A percentile compares a stretch with the other conserved stretches of the same genome.
Conservation (phyloP, 2,113 vertebrate genomes). For the Anseranas semipalmata region DNA sequence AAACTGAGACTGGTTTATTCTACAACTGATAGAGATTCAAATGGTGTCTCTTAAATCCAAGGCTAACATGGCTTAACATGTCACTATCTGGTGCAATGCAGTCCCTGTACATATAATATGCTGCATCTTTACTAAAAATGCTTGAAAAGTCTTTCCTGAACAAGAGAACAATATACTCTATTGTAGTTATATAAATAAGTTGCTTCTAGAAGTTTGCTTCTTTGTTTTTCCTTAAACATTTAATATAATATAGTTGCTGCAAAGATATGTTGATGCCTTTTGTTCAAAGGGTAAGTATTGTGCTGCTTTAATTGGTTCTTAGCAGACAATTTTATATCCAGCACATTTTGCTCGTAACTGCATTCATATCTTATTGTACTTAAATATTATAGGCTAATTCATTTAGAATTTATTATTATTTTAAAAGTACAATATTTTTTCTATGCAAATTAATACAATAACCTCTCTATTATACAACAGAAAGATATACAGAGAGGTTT, state of each 20-base stretch:
- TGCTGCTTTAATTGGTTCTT: conserved; percentile 67
- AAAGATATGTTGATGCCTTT: conserved; percentile 74
- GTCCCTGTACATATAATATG: conserved; percentile 73
- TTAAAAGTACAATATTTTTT: conserved; percentile 31
- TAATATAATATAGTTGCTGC: conserved; percentile 59
- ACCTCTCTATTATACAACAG: conserved; percentile 60
- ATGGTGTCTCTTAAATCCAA: conserved; percentile 57
- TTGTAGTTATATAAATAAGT: conserved; percentile 5
- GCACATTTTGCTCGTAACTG: not conserved
- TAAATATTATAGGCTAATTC: conserved; percentile 55
- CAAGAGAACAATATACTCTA: conserved; percentile 50
- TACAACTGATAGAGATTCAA: conserved; percentile 58
- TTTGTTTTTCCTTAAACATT: conserved; percentile 55
- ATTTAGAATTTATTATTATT: conserved; percentile 57
- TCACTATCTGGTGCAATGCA: conserved; percentile 73
- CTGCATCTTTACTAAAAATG: conserved; percentile 72
- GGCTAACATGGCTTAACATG: conserved; percentile 65
- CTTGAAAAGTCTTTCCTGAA: conserved; percentile 65
- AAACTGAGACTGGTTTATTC: conserved; percentile 61
- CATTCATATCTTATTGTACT: not conserved
- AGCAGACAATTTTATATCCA: conserved; percentile 39
- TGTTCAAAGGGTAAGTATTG: conserved; percentile 82
- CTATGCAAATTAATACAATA: conserved; percentile 62
- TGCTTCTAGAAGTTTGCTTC: conserved; percentile 53
- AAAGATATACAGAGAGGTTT: conserved; percentile 67